These are phyloP conservation scores for Acrocyrtus sp. DNA, from an alignment of 2,888 invertebrate genomes.

Conservation along the genomic window DNA sequence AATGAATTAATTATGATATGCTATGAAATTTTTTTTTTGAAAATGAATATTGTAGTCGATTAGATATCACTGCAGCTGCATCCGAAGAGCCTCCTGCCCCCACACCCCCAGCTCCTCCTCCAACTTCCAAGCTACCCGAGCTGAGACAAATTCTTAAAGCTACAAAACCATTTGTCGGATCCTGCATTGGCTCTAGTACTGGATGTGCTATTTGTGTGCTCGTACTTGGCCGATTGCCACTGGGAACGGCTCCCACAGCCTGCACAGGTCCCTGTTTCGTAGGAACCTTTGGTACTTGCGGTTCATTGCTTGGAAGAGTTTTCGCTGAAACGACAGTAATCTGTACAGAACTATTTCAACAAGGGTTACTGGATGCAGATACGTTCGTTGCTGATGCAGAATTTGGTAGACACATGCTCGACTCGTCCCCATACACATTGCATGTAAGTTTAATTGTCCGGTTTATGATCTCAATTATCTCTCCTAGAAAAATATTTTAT, in stretches of 20 bases:
- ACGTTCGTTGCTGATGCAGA: conserved; percentile 63
- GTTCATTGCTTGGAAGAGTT: conserved; percentile 58
- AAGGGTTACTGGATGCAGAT: conserved; percentile 62
- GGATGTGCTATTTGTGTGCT: conserved; percentile 62
- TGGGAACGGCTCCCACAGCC: conserved; percentile 58
- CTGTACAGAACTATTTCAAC: conserved; percentile 63
- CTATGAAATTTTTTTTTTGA: too few species aligned
- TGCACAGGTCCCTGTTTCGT: conserved; percentile 63
- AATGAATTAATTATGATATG: too few species aligned
- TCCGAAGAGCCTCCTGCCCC: conserved; percentile 31
- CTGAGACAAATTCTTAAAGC: conserved; percentile 61
- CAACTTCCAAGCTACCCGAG: conserved; percentile 57
- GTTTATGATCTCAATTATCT: too few species aligned
- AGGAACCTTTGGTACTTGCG: conserved; percentile 61
- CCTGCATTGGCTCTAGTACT: conserved; percentile 60
- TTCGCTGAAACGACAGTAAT: conserved; percentile 63
- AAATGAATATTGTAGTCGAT: conserved; percentile 8
- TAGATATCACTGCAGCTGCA: neutral
- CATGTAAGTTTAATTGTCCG: conserved; percentile 45
- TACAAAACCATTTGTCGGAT: conserved; percentile 62
- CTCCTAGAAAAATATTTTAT: too few species aligned
- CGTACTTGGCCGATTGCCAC: conserved; percentile 59
- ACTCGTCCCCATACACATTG: conserved; percentile 58
- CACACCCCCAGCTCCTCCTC: conserved; percentile 33
- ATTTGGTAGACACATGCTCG: conserved; percentile 56